Base-by-base conservation (phyloP, 2,113 vertebrate genomes). In the Pelobates fuscus region DNA sequence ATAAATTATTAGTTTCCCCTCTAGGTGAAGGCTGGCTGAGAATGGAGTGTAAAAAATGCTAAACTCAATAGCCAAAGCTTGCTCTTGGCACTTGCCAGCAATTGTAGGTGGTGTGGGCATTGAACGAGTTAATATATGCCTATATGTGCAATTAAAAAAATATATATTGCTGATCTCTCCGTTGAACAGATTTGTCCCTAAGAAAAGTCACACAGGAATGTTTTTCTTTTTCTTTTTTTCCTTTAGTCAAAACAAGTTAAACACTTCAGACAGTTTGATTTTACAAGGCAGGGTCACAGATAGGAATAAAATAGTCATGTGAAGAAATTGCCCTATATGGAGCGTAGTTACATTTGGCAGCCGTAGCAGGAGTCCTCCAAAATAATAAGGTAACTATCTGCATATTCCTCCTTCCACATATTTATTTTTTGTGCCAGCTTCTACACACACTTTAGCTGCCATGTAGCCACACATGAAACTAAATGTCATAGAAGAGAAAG, bases 231-330 rank as follows among this genome's bases (percentile, higher is more conserved):
- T 74, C 43, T 43, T 14, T 37, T 37, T 37, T 37, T n/a, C n/a
- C 32, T 10, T 37, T 49, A 49, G 32, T 67, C 54, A 67, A 76
- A 67, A 67, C 25, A 32, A 61, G 55, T 76, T 76, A 67, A 76
- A 67, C n/a, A 24, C 20, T 49, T 76, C 72, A 76, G 37, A 37
- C 37, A 24, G 63, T 43, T 59, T 60, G 26, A 67, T 60, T 76
- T 76, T 76, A 67, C 54, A 76, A 76, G 64, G 32, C 72, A 76
- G 59, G 72, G 64, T 67, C 64, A 75, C 71, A n/a, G 64, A 46
- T 67, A 46, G n/a, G 26, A 67, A 32, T 60, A 60, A 52, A 76
- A 67, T 67, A 60, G 64, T 67, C 64, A 67, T 67, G 72, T 76
- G 24, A 49, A 60, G 55, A 75, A 67, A 76, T 67, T 67, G 55